These are phyloP conservation scores for Alectura lathami DNA, from an alignment of 2,113 vertebrate species.

Conservation along the genomic window DNA sequence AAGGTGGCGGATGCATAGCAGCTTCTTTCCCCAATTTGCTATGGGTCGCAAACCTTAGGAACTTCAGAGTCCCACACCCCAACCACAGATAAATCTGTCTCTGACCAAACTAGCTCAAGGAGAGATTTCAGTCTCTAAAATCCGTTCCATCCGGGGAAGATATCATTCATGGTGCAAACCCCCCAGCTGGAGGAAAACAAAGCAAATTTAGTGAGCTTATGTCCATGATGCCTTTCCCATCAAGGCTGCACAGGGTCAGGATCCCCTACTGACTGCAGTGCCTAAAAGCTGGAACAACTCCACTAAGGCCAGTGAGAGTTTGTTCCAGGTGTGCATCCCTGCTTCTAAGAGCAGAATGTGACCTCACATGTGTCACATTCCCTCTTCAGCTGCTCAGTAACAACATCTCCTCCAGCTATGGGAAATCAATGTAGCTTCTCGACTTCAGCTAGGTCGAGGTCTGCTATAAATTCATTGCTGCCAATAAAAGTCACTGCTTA, in stretches of 20 bases:
- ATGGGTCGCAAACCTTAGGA: neutral
- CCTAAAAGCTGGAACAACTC: neutral
- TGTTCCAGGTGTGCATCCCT: neutral
- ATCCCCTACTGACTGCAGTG: neutral
- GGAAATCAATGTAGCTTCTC: neutral
- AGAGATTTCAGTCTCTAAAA: neutral
- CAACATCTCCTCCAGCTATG: neutral
- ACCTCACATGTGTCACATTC: neutral
- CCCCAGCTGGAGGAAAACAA: neutral
- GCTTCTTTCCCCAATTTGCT: neutral
- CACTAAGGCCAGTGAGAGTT: neutral
- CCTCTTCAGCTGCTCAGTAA: neutral
- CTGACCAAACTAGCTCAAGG: neutral
- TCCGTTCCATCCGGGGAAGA: accelerated
- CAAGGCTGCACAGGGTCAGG: neutral
- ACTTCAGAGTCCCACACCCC: neutral
- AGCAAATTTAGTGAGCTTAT: neutral
- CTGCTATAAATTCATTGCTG: neutral
- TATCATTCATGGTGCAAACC: neutral
- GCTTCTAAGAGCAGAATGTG: neutral
- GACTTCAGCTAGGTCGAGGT: neutral
- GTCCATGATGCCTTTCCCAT: too few species aligned
- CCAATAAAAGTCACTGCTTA: neutral
- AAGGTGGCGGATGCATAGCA: neutral
- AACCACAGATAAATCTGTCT: neutral